phyloP scores from a whole-genome alignment of 2,113 vertebrate genomes.

The Chunga burmeisteri region DNA sequence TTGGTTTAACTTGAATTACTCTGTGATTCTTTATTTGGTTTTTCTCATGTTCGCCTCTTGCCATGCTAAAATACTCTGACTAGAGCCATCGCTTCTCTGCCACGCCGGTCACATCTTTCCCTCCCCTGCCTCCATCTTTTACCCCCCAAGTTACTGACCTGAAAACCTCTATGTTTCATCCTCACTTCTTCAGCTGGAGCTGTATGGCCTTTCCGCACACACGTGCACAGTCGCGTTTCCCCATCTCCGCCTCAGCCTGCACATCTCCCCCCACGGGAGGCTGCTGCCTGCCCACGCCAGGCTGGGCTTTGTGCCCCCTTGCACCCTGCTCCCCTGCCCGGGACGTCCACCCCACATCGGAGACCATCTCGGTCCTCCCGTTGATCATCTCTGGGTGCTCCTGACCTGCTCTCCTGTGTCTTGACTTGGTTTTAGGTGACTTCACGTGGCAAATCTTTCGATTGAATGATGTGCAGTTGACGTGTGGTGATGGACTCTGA shows the following conservation, averaged over 20 bases:
- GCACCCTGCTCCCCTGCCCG: neutral
- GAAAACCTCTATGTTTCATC: neutral
- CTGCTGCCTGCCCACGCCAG: neutral
- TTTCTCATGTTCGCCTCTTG: neutral
- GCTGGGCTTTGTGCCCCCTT: neutral
- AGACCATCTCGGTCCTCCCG: neutral
- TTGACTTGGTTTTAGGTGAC: neutral
- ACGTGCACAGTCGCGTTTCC: rapidly evolving
- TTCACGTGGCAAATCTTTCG: neutral
- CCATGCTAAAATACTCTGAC: neutral
- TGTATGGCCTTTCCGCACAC: neutral
- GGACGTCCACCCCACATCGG: neutral
- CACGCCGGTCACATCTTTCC: neutral
- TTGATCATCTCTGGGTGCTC: neutral
- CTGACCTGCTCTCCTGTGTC: neutral
- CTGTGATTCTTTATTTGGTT: neutral
- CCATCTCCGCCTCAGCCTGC: neutral
- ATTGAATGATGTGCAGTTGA: neutral
- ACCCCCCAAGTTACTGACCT: neutral
- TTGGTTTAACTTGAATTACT: neutral
- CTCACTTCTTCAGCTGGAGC: neutral
- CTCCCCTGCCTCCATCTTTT: neutral
- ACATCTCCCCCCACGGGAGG: rapidly evolving
- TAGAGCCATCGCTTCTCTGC: neutral
- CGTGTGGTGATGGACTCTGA: rapidly evolving